These are phyloP conservation scores for Luscinia megarhynchos DNA, from an alignment of 2,797 vertebrate species.

Conservation along the genomic window DNA sequence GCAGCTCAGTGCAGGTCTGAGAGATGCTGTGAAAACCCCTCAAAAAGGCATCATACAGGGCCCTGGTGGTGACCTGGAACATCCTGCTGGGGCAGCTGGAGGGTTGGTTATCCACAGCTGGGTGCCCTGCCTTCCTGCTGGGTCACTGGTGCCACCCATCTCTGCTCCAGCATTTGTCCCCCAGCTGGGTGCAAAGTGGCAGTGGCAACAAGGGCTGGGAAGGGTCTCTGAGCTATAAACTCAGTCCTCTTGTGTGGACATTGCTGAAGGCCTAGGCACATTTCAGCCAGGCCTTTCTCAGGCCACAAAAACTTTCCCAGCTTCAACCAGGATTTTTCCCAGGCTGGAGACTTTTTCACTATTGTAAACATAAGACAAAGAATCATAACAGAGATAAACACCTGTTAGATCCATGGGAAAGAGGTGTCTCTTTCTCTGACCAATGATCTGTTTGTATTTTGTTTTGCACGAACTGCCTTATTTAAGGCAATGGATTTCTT, in stretches of 20 bases:
- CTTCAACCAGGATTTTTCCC: too few species aligned
- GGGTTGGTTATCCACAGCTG: neutral
- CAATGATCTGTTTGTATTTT: too few species aligned
- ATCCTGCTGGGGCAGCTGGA: neutral
- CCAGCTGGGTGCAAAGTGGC: neutral
- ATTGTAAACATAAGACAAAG: too few species aligned
- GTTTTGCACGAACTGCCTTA: too few species aligned
- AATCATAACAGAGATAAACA: too few species aligned
- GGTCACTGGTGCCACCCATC: neutral
- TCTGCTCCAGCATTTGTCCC: rapidly evolving
- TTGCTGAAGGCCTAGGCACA: too few species aligned
- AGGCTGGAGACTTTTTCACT: too few species aligned
- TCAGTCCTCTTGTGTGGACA: neutral
- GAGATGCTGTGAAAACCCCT: neutral
- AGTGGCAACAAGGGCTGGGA: neutral
- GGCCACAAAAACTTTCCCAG: too few species aligned
- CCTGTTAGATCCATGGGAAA: too few species aligned
- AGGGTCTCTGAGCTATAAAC: neutral
- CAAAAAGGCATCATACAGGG: rapidly evolving
- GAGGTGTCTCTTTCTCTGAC: too few species aligned
- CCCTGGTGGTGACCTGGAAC: neutral
- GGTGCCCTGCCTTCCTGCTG: neutral
- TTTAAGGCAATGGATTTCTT: too few species aligned
- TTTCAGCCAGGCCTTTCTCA: too few species aligned
- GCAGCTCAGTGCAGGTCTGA: neutral